These are phyloP conservation scores for Dromaius novaehollandiae DNA, from an alignment of 2,113 vertebrate species.

Conservation along the genomic window DNA sequence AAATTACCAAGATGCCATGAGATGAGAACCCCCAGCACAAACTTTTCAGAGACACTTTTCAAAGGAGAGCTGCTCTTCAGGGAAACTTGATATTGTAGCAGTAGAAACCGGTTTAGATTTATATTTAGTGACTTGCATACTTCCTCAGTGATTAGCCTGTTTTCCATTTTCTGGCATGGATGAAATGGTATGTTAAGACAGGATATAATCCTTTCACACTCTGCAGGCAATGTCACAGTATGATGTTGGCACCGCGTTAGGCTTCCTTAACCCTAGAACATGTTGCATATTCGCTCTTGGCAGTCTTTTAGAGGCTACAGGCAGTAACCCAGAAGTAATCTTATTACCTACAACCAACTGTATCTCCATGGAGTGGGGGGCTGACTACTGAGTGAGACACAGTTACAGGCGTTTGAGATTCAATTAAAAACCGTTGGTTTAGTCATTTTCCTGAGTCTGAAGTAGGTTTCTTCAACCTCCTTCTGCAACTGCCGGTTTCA, in stretches of 20 bases:
- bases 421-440: constrained; percentile 73
- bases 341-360: constrained; percentile 77
- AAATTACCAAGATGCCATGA: constrained; percentile 51
- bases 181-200: constrained; percentile 81
- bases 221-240: constrained; percentile 79
- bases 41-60: not conserved
- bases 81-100: constrained; percentile 70
- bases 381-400: constrained; percentile 59
- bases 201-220: constrained; percentile 84
- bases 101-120: constrained; percentile 62
- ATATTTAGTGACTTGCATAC: constrained; percentile 79
- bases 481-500: constrained; percentile 43
- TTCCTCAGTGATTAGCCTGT: constrained; percentile 75
- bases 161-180: constrained; percentile 74
- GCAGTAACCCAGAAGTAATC: constrained; percentile 82
- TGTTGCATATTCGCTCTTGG: constrained; percentile 76
- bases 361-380: constrained; percentile 66
- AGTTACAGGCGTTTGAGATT: constrained; percentile 65
- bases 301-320: constrained; percentile 71
- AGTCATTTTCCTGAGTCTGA: constrained; percentile 41
- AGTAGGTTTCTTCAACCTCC: constrained; percentile 65
- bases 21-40: not conserved
- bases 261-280: constrained; percentile 83
- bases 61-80: constrained; percentile 36
- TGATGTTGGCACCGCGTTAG: constrained; percentile 79